phyloP scores from a whole-genome alignment of 2,113 vertebrate genomes.

The Rhombomys opimus region DNA sequence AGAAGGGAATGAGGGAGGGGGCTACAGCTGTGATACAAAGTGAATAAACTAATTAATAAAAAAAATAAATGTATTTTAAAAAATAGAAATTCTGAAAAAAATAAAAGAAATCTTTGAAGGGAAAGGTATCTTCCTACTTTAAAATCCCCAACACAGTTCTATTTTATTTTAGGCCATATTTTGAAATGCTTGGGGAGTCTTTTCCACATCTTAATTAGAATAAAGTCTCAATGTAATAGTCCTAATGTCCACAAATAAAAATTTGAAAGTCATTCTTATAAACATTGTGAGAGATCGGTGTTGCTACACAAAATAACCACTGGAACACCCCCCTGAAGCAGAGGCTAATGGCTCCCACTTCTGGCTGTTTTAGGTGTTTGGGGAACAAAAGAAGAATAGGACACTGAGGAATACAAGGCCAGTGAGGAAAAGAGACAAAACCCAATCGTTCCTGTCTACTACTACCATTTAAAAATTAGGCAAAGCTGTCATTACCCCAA shows the following conservation, averaged over 20 bases:
- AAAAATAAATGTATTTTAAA: too few species aligned
- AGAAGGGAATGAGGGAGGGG: too few species aligned
- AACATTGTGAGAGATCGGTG: neutral
- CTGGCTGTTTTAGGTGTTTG: neutral
- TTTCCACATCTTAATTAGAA: neutral
- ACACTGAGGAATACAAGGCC: neutral
- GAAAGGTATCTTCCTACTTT: conserved; percentile 52
- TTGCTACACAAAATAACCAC: neutral
- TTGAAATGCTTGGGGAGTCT: conserved; percentile 15
- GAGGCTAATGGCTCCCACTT: neutral
- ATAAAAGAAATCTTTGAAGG: conserved; percentile 37
- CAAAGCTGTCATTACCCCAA: neutral
- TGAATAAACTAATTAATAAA: too few species aligned
- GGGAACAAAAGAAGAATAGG: neutral
- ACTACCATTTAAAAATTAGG: neutral
- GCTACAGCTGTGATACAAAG: too few species aligned
- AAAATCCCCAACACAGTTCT: conserved; percentile 46
- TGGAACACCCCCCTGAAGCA: conserved; percentile 1
- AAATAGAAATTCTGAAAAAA: too few species aligned
- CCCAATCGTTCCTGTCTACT: neutral
- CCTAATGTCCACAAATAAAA: neutral
- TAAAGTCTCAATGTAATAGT: conserved; percentile 50
- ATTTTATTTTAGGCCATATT: conserved; percentile 26
- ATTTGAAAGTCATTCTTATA: neutral
- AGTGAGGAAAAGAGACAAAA: neutral